Base-by-base conservation (phyloP, 2,797 vertebrate genomes). In the Lates japonicus region DNA sequence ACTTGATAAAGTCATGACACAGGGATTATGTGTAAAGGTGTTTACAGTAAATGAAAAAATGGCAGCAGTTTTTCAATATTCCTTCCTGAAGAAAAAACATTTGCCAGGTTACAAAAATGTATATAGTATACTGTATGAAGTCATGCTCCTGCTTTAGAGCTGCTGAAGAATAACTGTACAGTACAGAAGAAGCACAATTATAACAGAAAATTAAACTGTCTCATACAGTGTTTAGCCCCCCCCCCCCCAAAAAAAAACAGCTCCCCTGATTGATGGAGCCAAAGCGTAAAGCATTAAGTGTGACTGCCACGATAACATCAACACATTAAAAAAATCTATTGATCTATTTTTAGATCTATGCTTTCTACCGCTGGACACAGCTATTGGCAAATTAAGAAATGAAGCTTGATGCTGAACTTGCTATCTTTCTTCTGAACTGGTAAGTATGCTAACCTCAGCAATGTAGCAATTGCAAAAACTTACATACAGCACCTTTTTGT, bases 161-260 rank as follows among this genome's bases (percentile, higher is more conserved):
- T 14, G 42, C 33, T 55, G 7, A 63, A 44, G 29, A 64, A 20
- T 39, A 5, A 41, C 37, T 41, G 29, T 17, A 25, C 33, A 17
- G 13, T 22, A 13, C 20, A 70, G 8, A 42, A 44, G 11, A 74
- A 60, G 10, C 10, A 35, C 16, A 57, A 54, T 52, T 64, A 57
- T 16, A 20, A n/a, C 14, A 25, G 65, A 78, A 39, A 33, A 75
- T 71, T 22, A 75, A 58, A 63, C 1, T 2, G 67, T 31, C 31
- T 59, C 10, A 52, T 64, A 20, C 22, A 77, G 49, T 29, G 25
- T n/a, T n/a, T n/a, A n/a, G n/a, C n/a, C n/a, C n/a, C n/a, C n/a
- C n/a, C n/a, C n/a, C n/a, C n/a, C n/a, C n/a, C n/a, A n/a, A 29
- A 2, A 29, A 1, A 29, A 52, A 37, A 39, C 22, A 48, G 22